Percentiles rank a stretch among this genome's conserved stretches.
Evolutionary conservation across 2,888 invertebrate genomes (phyloP).

Genomic region (Polyommatus iphigenia): DNA sequence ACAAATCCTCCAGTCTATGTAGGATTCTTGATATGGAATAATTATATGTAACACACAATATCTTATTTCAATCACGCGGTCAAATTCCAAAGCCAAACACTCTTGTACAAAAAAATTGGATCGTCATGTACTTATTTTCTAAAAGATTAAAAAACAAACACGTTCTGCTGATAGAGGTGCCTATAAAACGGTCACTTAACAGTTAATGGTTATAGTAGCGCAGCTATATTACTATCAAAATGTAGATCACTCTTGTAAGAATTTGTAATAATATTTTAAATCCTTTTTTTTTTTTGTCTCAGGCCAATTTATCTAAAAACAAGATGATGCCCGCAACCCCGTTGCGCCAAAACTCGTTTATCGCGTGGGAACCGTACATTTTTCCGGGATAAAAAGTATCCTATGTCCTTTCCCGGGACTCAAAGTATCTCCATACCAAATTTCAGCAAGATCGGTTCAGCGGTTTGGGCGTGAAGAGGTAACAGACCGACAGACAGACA

Average conservation of each 20-base stretch:
- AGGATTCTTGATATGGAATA: too few species aligned
- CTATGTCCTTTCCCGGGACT: too few species aligned
- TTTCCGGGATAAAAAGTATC: too few species aligned
- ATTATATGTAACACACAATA: background rate
- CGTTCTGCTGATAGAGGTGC: background rate
- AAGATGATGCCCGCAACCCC: too few species aligned
- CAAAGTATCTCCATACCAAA: too few species aligned
- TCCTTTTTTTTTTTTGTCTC: too few species aligned
- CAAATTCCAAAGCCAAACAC: slow-evolving; percentile 15
- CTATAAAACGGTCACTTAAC: background rate
- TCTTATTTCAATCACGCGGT: slow-evolving; percentile 7
- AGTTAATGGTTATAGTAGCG: background rate
- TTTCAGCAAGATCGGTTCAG: too few species aligned
- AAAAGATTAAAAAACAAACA: slow-evolving; percentile 7
- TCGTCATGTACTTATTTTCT: slow-evolving; percentile 2
- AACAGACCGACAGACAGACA: too few species aligned
- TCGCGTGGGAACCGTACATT: too few species aligned
- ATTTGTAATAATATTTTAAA: background rate
- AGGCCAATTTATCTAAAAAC: background rate
- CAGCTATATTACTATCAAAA: background rate
- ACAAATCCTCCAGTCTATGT: too few species aligned
- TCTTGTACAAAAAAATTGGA: slow-evolving; percentile 9
- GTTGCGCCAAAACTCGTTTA: too few species aligned
- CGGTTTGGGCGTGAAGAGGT: too few species aligned
- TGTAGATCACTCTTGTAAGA: background rate